Evolutionary conservation across 1,140 invertebrate species (phyloP), one percentile per base, ranked within the genome.

Genomic region (Cotesia glomerata): DNA sequence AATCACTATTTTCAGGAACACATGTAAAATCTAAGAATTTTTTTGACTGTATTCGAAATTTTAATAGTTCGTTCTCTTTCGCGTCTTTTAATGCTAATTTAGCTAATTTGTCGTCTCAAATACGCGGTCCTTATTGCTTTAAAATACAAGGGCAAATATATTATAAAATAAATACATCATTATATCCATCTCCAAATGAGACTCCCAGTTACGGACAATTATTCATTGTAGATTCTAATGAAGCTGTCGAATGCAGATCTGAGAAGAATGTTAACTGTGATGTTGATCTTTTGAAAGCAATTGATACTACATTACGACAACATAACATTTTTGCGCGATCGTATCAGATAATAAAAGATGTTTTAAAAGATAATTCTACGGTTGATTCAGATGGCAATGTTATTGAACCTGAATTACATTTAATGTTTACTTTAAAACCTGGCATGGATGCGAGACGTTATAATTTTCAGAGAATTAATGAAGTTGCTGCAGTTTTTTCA

Each of bases 401-500:
- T 26, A 39, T 39, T 18, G 34, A 45, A 49, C 54, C 56, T 34
- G 69, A 71, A 62, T 52, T 70, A 36, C 54, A 70, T 13, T 58
- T 70, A 14, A 3, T 61, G 18, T 70, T 70, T 13, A 49, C 32
- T 26, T 32, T 45, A 4, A 61, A 70, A 49, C 49, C 49, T 16
- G 54, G 58, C 45, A 52, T 61, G 32, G 68, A 70, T 59, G 32
- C n/a, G 7, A 58, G 16, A n/a, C 8, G 68, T n/a, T 70, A 59
- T 16, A 70, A 70, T 52, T 32, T 61, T 9, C 69, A 71, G 51
- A 32, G 45, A 52, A 14, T 11, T 32, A 71, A 71, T 32, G 56
- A 71, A 51, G 59, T 71, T 62, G 69, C 69, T n/a, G 69, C 59
- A 13, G 49, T 71, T 14, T 70, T 61, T 52, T 51, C 69, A 51